These are phyloP conservation scores for Callitettix versicolor DNA, from an alignment of 1,140 invertebrate genomes.

Conservation along the genomic window DNA sequence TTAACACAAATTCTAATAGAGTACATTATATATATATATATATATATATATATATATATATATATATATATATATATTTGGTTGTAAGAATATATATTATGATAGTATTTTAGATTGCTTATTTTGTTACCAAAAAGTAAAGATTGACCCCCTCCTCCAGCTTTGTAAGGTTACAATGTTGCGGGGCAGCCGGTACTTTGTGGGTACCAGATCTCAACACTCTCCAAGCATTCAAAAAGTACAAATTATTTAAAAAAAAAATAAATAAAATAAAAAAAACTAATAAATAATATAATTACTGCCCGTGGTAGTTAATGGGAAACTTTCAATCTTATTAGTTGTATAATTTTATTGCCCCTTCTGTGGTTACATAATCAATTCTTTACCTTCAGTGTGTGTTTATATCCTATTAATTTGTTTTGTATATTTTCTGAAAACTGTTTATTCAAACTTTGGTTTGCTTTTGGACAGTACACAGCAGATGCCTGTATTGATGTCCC, in stretches of 20 bases:
- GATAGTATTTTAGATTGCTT: neutral
- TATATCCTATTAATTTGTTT: no score
- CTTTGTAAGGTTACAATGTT: neutral
- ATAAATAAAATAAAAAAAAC: neutral
- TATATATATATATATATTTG: neutral
- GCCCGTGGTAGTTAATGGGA: neutral
- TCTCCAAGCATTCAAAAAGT: constrained; percentile 2
- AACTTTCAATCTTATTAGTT: neutral
- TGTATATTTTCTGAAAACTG: no score
- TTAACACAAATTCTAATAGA: no score
- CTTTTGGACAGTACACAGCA: no score
- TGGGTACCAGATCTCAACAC: constrained; percentile 4
- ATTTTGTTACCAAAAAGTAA: neutral
- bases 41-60: neutral
- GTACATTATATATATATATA: no score
- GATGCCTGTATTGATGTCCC: no score
- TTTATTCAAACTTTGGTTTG: no score
- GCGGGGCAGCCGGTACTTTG: neutral
- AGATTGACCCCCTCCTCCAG: no score
- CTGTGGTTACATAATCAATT: neutral
- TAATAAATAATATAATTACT: neutral
- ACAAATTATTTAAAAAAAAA: constrained; percentile 1
- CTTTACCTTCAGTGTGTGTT: no score
- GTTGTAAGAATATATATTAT: neutral
- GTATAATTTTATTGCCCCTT: neutral